Evolutionary conservation across 92 coral and sea anemone genomes (phyloP).

Genomic region (Siderastrea radians): DNA sequence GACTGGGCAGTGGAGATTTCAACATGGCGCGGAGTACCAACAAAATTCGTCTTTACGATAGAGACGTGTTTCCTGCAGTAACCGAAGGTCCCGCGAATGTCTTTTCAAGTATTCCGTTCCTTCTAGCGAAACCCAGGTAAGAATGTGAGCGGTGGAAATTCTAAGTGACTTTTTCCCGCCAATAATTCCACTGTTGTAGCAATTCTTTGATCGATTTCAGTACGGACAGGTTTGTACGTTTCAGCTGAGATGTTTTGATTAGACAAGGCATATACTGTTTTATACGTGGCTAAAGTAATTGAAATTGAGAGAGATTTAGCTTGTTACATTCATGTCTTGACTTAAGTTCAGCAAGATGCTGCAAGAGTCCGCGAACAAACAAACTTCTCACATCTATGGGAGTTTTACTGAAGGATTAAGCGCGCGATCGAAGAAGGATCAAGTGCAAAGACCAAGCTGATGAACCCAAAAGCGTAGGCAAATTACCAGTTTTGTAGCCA

Average conservation of each 20-base stretch:
- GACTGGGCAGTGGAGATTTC: conserved; percentile 44
- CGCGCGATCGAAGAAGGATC: not conserved
- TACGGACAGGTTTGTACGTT: not conserved
- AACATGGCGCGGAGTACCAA: conserved; percentile 85
- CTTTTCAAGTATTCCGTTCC: conserved; percentile 94
- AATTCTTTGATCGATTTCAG: not conserved
- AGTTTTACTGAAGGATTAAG: not conserved
- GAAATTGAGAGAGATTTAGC: not conserved
- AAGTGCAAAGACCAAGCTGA: not conserved
- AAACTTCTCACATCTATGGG: not conserved
- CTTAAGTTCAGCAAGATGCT: not conserved
- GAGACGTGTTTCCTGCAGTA: conserved; percentile 89
- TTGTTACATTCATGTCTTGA: not conserved
- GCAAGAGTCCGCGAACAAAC: not conserved
- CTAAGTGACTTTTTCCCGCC: conserved; percentile 25
- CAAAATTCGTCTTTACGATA: conserved; percentile 90
- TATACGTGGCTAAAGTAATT: too few relatives aligned
- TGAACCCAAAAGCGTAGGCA: not conserved
- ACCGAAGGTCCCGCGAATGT: conserved; percentile 99
- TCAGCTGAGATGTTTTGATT: not conserved
- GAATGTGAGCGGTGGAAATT: not conserved
- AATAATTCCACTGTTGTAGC: not conserved
- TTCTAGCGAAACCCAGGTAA: conserved; percentile 92
- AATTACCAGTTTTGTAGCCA: not conserved
- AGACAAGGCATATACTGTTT: not conserved